Percentiles rank a stretch among this genome's conserved stretches.
phyloP scores from a whole-genome alignment of 2,888 invertebrate genomes.

The Pollenia labialis region DNA sequence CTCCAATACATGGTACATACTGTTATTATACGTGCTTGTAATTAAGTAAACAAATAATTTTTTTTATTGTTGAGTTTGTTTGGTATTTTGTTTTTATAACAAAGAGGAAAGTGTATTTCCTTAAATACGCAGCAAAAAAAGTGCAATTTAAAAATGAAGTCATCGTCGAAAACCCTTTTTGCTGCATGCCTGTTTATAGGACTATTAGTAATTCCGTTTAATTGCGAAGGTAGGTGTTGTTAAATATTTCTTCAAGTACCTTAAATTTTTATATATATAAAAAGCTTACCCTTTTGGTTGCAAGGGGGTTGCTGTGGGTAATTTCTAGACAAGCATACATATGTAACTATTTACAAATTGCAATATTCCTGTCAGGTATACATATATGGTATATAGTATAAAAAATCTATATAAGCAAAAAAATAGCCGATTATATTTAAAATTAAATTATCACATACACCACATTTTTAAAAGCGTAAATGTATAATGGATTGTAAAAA shows the following conservation, averaged over 20 bases:
- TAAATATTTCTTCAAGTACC: neutral
- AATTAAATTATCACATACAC: neutral
- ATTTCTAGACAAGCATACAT: conserved; percentile 3
- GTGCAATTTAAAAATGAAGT: conserved; percentile 77
- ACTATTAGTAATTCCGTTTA: conserved; percentile 76
- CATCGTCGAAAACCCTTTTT: conserved; percentile 76
- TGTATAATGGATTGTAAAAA: too few species aligned
- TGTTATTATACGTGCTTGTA: conserved; percentile 41
- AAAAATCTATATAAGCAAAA: conserved; percentile 9
- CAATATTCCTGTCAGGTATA: conserved; percentile 43
- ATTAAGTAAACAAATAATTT: conserved; percentile 64
- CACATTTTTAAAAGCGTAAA: too few species aligned
- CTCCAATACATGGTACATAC: conserved; percentile 30
- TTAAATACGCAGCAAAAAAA: conserved; percentile 42
- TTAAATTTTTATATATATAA: neutral
- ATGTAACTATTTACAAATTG: conserved; percentile 15
- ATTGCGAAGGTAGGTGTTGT: conserved; percentile 75
- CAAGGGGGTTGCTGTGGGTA: conserved; percentile 19
- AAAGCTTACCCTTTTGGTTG: neutral
- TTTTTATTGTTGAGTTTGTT: conserved; percentile 45
- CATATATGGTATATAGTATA: neutral
- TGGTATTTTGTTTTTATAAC: conserved; percentile 24
- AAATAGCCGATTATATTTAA: conserved; percentile 17
- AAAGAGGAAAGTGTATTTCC: conserved; percentile 38
- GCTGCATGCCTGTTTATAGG: conserved; percentile 78